A percentile compares a stretch with the other conserved stretches of the same genome.
Evolutionary conservation across 64 coral and sea anemone species (phyloP).

Genomic region (Montipora foliosa): DNA sequence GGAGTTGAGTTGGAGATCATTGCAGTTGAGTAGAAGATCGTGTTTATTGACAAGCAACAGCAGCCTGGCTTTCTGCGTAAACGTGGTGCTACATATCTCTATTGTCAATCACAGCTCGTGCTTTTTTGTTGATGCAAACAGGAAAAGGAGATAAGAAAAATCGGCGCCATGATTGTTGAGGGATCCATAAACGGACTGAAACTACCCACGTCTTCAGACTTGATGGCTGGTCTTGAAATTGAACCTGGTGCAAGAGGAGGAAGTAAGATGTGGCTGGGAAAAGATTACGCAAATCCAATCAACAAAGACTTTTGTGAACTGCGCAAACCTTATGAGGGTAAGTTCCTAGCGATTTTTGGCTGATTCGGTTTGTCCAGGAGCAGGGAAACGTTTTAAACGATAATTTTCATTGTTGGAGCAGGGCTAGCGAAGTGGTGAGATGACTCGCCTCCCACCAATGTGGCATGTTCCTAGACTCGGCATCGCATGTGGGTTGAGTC

Average conservation of each 20-base stretch:
- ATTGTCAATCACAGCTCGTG: too few species aligned
- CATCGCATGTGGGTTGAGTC: too few species aligned
- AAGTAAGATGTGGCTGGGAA: constrained; percentile 87
- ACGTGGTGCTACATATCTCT: too few species aligned
- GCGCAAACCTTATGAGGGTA: constrained; percentile 86
- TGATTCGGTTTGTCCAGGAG: background rate
- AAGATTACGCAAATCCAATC: constrained; percentile 96
- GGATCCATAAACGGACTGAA: constrained; percentile 1
- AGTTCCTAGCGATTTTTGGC: too few species aligned
- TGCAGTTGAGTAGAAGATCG: too few species aligned
- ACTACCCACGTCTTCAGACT: constrained; percentile 30
- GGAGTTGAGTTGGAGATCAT: too few species aligned
- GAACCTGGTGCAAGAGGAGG: constrained; percentile 63
- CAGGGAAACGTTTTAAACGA: background rate
- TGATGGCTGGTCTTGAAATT: background rate
- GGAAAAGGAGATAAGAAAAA: constrained; percentile 46
- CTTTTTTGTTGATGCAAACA: background rate
- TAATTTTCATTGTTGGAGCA: too few species aligned
- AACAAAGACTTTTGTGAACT: constrained; percentile 89
- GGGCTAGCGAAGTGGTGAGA: too few species aligned
- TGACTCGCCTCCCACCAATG: too few species aligned
- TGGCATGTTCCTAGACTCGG: too few species aligned
- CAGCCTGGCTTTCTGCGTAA: too few species aligned
- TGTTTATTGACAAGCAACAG: too few species aligned
- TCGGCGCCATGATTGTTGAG: constrained; percentile 44